Conservation (phyloP, 1,140 invertebrate genomes). For the Chymomyza costata region DNA sequence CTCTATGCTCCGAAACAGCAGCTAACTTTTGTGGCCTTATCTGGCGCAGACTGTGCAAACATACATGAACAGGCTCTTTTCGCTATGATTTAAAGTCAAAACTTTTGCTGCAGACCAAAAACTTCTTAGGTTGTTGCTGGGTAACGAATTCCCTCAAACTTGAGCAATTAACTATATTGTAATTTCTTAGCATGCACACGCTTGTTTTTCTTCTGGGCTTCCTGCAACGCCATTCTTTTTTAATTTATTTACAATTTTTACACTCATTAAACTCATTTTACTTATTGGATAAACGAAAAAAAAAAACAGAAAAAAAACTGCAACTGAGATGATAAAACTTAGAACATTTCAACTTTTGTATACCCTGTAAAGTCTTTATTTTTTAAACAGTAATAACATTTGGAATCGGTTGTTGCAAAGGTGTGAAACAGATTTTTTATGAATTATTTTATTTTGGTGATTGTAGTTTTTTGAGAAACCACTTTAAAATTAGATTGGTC, state of each 20-base stretch:
- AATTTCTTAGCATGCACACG: too few relatives aligned
- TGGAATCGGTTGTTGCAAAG: too few relatives aligned
- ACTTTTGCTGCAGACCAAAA: constrained; percentile 25
- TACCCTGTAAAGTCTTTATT: too few relatives aligned
- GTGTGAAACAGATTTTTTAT: too few relatives aligned
- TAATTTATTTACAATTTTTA: constrained; percentile 53
- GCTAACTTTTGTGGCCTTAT: constrained; percentile 48
- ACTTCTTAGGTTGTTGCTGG: constrained; percentile 9
- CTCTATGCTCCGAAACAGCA: too few relatives aligned
- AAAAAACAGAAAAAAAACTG: constrained; percentile 6
- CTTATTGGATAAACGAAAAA: constrained; percentile 32
- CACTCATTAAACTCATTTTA: constrained; percentile 48
- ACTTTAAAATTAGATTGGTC: too few relatives aligned
- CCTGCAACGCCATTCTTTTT: constrained; percentile 7
- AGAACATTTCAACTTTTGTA: constrained; percentile 20
- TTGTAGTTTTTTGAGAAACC: too few relatives aligned
- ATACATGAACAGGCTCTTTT: constrained; percentile 20
- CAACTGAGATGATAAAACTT: constrained; percentile 13
- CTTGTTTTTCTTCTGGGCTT: constrained; percentile 14
- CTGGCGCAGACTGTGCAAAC: constrained; percentile 38
- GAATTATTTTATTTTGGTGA: too few relatives aligned
- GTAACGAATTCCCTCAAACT: constrained; percentile 32
- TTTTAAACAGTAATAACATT: too few relatives aligned
- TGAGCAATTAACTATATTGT: constrained; percentile 51
- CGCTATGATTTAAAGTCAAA: constrained; percentile 42